phyloP scores from a whole-genome alignment of 2,797 vertebrate species.

The Neoniphon sammara region DNA sequence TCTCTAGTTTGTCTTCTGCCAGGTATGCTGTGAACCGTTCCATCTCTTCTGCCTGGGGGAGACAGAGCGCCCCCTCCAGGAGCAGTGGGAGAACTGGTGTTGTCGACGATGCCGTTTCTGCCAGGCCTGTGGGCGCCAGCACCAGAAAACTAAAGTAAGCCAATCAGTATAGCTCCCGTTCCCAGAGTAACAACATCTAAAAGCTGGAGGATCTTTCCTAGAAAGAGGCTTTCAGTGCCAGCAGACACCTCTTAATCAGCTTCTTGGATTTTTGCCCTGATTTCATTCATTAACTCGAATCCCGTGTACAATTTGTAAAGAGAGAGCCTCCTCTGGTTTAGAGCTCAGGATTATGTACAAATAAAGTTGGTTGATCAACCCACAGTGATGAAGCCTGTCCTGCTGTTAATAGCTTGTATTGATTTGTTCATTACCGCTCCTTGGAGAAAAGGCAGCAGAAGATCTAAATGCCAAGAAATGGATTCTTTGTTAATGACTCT shows the following conservation, averaged over 20 bases:
- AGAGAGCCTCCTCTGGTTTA: conserved; percentile 46
- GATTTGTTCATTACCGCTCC: conserved; percentile 13
- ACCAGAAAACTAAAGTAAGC: conserved; percentile 89
- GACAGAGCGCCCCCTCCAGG: conserved; percentile 94
- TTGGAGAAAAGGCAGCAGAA: conserved; percentile 3
- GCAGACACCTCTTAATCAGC: conserved; percentile 62
- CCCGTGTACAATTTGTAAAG: conserved; percentile 43
- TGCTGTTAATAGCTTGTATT: conserved; percentile 1
- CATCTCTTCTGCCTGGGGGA: conserved; percentile 99
- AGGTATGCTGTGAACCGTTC: conserved; percentile 99
- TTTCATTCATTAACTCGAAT: conserved; percentile 61
- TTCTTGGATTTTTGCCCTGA: conserved; percentile 59
- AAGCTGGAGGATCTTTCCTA: conserved; percentile 46
- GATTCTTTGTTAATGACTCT: conserved; percentile 10
- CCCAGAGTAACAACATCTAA: conserved; percentile 49
- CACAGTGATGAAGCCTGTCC: neutral
- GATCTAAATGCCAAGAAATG: conserved; percentile 8
- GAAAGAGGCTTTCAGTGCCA: conserved; percentile 54
- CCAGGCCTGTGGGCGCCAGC: conserved; percentile 95
- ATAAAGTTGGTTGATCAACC: conserved; percentile 35
- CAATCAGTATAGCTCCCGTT: conserved; percentile 43
- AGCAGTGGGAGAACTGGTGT: conserved; percentile 99
- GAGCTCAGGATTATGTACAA: conserved; percentile 39
- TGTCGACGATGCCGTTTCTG: conserved; percentile 98
- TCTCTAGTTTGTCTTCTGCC: conserved; percentile 96